Evolutionary conservation across 1,140 invertebrate species (phyloP), one percentile per base, ranked within the genome.

Genomic region (Andrena cerasifolii): DNA sequence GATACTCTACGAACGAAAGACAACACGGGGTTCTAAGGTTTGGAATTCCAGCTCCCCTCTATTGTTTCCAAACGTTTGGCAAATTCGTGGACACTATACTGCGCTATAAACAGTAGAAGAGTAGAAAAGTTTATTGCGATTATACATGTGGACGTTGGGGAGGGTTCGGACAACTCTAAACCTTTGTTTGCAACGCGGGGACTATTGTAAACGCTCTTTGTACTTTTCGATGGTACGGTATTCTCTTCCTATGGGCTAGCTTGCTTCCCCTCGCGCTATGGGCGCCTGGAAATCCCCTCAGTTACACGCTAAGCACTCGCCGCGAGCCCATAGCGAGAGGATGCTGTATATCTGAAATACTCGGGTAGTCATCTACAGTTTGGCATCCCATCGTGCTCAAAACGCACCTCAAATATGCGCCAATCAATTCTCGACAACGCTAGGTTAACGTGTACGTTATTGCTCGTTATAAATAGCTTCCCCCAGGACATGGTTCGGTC

Each of bases 161-260:
- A 21, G n/a, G 45, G 36, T 54, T 58, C 74, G 45, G 31, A 71
- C 33, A 31, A n/a, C 7, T 28, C 24, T 61, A 53, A 68, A 54
- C 40, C 24, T 28, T 68, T 24, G 18, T 61, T 76, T 61, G 47
- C 51, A 82, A 85, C 61, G 43, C 61, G 77, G 62, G 62, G 62
- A 61, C 40, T 63, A 53, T 54, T 65, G 67, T 65, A 80, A 75
- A 83, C 80, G 71, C 66, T 86, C 40, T 86, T 86, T 86, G 85
- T 86, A 86, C 85, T 86, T 86, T 83, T 68, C 68, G 67, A 79
- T 71, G 71, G 59, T 86, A n/a, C n/a, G n/a, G n/a, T n/a, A n/a
- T n/a, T n/a, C n/a, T n/a, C n/a, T n/a, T n/a, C n/a, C n/a, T n/a
- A n/a, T n/a, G n/a, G n/a, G n/a, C n/a, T n/a, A n/a, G n/a, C n/a